Evolutionary conservation across 2,797 vertebrate species (phyloP).

Genomic region (Pseudochirops corinnae): DNA sequence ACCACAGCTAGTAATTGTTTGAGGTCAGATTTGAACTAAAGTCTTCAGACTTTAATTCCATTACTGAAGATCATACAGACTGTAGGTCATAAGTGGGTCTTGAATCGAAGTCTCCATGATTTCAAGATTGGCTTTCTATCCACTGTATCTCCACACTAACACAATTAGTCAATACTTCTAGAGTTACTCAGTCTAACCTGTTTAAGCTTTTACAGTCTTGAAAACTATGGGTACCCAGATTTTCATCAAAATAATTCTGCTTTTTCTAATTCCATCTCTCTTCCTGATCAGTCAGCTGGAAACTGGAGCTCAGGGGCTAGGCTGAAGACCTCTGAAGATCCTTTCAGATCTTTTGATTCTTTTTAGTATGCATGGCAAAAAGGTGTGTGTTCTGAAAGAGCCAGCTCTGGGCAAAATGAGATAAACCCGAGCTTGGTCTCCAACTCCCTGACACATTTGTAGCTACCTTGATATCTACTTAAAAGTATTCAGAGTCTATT

Average conservation of each 20-base stretch:
- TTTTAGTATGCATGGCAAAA: background rate
- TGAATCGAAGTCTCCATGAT: background rate
- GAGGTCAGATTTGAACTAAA: background rate
- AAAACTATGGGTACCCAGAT: background rate
- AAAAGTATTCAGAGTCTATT: background rate
- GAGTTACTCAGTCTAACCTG: background rate
- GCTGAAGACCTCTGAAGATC: background rate
- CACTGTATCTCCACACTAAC: background rate
- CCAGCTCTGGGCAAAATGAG: background rate
- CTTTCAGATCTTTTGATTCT: background rate
- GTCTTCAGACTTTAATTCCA: background rate
- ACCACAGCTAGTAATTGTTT: background rate
- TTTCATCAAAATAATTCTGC: background rate
- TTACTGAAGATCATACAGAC: background rate
- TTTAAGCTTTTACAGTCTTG: background rate
- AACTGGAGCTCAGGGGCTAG: background rate
- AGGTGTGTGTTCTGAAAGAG: background rate
- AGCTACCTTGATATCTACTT: background rate
- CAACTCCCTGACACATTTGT: background rate
- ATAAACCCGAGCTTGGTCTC: background rate
- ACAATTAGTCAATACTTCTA: background rate
- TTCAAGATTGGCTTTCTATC: background rate
- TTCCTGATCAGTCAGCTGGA: background rate
- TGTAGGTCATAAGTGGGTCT: background rate
- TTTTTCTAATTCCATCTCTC: background rate